phyloP scores from a whole-genome alignment of 2,797 vertebrate species.

The Sphaeramia orbicularis region DNA sequence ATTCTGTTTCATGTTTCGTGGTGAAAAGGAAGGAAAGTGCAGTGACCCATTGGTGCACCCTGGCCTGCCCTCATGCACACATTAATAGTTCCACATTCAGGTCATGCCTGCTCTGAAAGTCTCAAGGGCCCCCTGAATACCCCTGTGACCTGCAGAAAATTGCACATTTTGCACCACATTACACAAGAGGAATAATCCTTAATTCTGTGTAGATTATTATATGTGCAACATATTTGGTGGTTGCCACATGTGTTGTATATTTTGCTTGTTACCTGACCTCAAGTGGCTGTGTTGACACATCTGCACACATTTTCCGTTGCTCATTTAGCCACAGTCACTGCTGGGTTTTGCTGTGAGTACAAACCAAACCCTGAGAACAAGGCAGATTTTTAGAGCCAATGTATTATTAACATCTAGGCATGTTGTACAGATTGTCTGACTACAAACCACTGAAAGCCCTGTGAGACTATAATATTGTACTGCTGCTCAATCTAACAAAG shows the following conservation, averaged over 20 bases:
- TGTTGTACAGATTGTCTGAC: conserved; percentile 43
- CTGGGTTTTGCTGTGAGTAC: conserved; percentile 9
- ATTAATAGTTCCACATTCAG: conserved; percentile 26
- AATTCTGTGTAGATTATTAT: conserved; percentile 9
- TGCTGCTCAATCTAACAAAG: conserved; percentile 32
- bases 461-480: conserved; percentile 18
- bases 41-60: conserved; percentile 29
- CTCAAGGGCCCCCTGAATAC: conserved; percentile 12
- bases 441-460: conserved; percentile 26
- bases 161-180: conserved; percentile 38
- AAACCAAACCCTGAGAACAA: conserved; percentile 22
- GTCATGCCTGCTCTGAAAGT: conserved; percentile 25
- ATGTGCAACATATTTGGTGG: neutral
- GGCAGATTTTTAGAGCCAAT: conserved; percentile 36
- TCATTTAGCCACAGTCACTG: conserved; percentile 25
- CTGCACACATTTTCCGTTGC: conserved; percentile 9
- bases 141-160: conserved; percentile 44
- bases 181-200: conserved; percentile 35
- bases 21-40: conserved; percentile 33
- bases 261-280: conserved; percentile 29
- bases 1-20: conserved; percentile 8
- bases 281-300: conserved; percentile 13
- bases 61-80: conserved; percentile 14
- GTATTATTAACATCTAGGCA: conserved; percentile 43
- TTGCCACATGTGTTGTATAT: conserved; percentile 1